These are phyloP conservation scores for Lepeophtheirus salmonis DNA, from an alignment of 1,140 invertebrate species.

Conservation along the genomic window DNA sequence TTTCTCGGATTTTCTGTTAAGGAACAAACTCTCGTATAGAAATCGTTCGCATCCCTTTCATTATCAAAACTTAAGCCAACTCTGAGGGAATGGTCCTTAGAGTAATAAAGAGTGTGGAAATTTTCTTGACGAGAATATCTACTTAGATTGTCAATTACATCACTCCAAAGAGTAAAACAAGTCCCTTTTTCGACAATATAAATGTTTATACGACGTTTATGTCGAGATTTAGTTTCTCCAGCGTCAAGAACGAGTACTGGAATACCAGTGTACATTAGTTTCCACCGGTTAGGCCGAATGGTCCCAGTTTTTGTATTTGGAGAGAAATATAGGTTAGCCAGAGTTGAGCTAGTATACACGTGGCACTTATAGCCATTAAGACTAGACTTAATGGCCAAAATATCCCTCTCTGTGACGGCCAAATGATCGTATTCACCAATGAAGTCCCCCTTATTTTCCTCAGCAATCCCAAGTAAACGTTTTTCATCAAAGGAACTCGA, in stretches of 20 bases:
- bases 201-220: conserved; percentile 49
- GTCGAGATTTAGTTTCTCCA: conserved; percentile 46
- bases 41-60: conserved; percentile 45
- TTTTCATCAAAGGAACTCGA: neutral
- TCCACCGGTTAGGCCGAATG: conserved; percentile 34
- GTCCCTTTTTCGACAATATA: conserved; percentile 60
- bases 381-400: conserved; percentile 7
- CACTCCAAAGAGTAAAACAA: conserved; percentile 63
- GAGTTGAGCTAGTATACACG: conserved; percentile 52
- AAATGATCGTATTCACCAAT: neutral
- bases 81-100: conserved; percentile 38
- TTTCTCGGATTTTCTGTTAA: conserved; percentile 26
- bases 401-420: neutral
- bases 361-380: conserved; percentile 28
- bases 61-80: conserved; percentile 57
- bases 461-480: neutral
- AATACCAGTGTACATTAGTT: conserved; percentile 54
- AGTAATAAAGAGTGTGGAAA: conserved; percentile 65
- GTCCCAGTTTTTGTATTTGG: conserved; percentile 25
- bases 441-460: neutral
- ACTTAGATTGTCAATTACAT: conserved; percentile 47
- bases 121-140: conserved; percentile 38
- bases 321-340: conserved; percentile 54
- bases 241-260: conserved; percentile 57
- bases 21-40: conserved; percentile 32